Percentiles rank a stretch among this genome's conserved stretches.
Evolutionary conservation across 2,113 vertebrate genomes (phyloP).

Genomic region (Engystomops pustulosus): DNA sequence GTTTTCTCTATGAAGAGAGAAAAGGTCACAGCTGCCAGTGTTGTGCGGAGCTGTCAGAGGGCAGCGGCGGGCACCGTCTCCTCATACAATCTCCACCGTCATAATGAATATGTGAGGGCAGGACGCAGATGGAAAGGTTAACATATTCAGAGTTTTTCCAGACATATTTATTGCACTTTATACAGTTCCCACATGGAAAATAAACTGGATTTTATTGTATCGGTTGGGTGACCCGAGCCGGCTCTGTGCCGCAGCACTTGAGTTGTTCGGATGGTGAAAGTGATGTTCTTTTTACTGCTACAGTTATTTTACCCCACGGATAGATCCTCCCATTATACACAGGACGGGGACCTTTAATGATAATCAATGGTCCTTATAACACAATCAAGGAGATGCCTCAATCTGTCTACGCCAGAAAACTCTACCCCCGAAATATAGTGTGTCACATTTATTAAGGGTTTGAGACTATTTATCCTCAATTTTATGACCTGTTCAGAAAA

Average conservation of each 20-base stretch:
- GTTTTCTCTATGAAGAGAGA: background rate
- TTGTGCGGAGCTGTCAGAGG: background rate
- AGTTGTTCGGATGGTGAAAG: background rate
- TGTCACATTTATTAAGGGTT: no score
- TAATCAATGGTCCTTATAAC: background rate
- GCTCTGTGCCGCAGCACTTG: background rate
- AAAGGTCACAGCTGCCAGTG: constrained; percentile 30
- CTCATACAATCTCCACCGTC: background rate
- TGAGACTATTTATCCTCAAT: no score
- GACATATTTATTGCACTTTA: constrained; percentile 35
- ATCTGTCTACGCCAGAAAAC: no score
- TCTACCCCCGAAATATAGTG: no score
- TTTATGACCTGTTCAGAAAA: no score
- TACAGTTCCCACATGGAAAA: constrained; percentile 21
- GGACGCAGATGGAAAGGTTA: constrained; percentile 26
- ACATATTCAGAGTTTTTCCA: constrained; percentile 34
- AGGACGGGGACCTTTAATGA: background rate
- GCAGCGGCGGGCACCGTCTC: background rate
- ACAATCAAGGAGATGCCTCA: no score
- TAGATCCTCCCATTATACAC: background rate
- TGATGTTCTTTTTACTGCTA: background rate
- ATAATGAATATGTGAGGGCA: constrained; percentile 25
- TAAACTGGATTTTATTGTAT: background rate
- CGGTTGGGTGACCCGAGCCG: background rate
- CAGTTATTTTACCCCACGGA: background rate